Evolutionary conservation across 37 sponge, comb jelly and placozoan species (phyloP).

Genomic region (Halisarca cf. caerulea): DNA sequence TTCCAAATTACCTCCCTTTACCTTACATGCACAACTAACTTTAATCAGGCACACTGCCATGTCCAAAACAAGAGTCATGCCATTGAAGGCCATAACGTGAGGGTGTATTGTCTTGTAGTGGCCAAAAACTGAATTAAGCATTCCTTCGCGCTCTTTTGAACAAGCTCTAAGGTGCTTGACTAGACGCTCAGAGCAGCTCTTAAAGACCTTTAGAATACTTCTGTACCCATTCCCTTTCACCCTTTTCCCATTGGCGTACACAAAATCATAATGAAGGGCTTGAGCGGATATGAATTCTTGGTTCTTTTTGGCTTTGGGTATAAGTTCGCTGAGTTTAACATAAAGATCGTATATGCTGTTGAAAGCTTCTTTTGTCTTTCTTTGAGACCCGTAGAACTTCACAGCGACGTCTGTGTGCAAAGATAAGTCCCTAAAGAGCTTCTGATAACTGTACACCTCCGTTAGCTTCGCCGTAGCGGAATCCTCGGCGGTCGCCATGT

Average conservation of each 20-base stretch:
- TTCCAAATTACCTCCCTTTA: no score
- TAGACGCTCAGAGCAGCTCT: constrained; percentile 29
- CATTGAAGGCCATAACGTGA: constrained; percentile 51
- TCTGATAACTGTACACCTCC: constrained; percentile 28
- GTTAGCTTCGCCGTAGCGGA: no score
- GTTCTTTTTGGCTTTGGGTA: constrained; percentile 33
- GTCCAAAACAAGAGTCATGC: neutral
- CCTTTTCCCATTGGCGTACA: constrained; percentile 47
- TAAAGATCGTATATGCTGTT: constrained; percentile 41
- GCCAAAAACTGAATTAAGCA: constrained; percentile 25
- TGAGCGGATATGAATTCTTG: constrained; percentile 32
- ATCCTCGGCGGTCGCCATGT: no score
- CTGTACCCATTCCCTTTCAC: constrained; percentile 89
- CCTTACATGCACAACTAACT: neutral
- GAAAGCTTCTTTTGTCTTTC: constrained; percentile 23
- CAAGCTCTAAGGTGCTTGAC: constrained; percentile 32
- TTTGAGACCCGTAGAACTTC: constrained; percentile 37
- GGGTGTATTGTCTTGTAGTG: constrained; percentile 31
- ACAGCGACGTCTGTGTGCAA: constrained; percentile 54
- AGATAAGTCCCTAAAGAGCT: constrained; percentile 53
- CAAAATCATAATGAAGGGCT: constrained; percentile 63
- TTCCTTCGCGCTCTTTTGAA: constrained; percentile 30
- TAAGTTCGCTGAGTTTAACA: constrained; percentile 8
- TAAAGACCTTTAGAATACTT: constrained; percentile 48
- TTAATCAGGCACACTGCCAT: constrained; percentile 9